phyloP scores from a whole-genome alignment of 2,888 invertebrate genomes.

The Yponomeuta evonymella region DNA sequence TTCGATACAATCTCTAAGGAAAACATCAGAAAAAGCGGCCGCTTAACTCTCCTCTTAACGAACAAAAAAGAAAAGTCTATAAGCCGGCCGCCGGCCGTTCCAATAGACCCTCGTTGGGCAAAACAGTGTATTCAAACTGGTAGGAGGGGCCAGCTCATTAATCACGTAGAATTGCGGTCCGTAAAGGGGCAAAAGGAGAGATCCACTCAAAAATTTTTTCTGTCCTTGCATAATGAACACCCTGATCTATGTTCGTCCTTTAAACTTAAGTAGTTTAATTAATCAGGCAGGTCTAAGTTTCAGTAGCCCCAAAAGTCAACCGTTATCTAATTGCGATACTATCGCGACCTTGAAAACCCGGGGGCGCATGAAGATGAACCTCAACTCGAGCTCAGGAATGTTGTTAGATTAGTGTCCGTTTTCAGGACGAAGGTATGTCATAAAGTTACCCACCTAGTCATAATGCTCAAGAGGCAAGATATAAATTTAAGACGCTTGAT shows the following conservation, averaged over 20 bases:
- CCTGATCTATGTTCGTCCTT: constrained; percentile 1
- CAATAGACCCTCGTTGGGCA: constrained; percentile 9
- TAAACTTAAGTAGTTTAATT: background rate
- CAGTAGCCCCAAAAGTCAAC: background rate
- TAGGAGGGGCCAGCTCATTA: constrained; percentile 29
- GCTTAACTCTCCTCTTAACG: constrained; percentile 1
- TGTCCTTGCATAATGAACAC: constrained; percentile 12
- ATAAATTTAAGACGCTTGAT: constrained; percentile 7
- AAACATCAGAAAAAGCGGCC: background rate
- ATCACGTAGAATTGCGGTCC: constrained; percentile 28
- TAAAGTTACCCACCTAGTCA: background rate
- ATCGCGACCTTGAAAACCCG: background rate
- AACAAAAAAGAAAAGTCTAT: constrained; percentile 15
- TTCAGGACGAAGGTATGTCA: background rate
- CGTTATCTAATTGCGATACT: background rate
- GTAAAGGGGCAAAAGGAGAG: constrained; percentile 16
- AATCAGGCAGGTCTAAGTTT: background rate
- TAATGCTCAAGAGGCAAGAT: background rate
- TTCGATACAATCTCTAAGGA: background rate
- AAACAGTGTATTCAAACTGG: constrained; percentile 21
- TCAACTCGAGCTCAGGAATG: background rate
- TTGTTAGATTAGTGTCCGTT: background rate
- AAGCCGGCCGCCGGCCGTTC: constrained; percentile 5
- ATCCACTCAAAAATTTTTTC: constrained; percentile 23
- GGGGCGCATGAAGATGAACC: background rate